Evolutionary conservation across 1,140 invertebrate genomes (phyloP).

Genomic region (Spodoptera frugiperda): DNA sequence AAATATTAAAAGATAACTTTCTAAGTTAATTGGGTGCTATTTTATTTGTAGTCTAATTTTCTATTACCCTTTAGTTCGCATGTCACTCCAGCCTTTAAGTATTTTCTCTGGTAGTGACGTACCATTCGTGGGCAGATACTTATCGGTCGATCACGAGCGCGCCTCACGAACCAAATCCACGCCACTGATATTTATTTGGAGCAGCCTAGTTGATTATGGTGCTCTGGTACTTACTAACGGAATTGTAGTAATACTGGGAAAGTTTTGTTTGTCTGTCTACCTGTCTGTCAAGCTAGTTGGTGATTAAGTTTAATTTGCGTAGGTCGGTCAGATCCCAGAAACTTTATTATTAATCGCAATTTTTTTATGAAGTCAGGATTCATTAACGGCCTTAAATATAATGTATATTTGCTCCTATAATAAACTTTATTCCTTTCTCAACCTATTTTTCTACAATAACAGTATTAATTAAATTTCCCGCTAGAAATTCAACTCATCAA

Average conservation of each 20-base stretch:
- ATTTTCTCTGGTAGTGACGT: constrained; percentile 39
- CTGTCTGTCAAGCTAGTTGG: not conserved
- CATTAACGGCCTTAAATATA: too few relatives aligned
- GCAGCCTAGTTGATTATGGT: constrained; percentile 40
- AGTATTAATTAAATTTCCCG: constrained; percentile 6
- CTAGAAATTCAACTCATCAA: constrained; percentile 31
- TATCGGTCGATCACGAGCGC: constrained; percentile 45
- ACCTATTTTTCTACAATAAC: not conserved
- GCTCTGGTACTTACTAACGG: constrained; percentile 37
- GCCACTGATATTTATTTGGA: constrained; percentile 45
- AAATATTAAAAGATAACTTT: not conserved
- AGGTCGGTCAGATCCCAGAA: too few relatives aligned
- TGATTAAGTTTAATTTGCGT: not conserved
- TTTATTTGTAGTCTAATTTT: constrained; percentile 11
- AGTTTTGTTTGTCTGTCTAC: constrained; percentile 15
- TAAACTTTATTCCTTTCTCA: too few relatives aligned
- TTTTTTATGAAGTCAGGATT: too few relatives aligned
- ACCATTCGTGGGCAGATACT: constrained; percentile 37
- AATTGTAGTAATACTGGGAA: constrained; percentile 6
- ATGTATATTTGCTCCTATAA: too few relatives aligned
- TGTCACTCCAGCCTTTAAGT: constrained; percentile 30
- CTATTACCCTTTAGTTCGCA: constrained; percentile 33
- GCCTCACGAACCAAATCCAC: constrained; percentile 46
- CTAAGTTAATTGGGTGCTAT: not conserved
- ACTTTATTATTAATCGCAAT: not conserved